These are phyloP conservation scores for Monarcha castaneiventris DNA, from an alignment of 2,113 vertebrate genomes.

Conservation along the genomic window DNA sequence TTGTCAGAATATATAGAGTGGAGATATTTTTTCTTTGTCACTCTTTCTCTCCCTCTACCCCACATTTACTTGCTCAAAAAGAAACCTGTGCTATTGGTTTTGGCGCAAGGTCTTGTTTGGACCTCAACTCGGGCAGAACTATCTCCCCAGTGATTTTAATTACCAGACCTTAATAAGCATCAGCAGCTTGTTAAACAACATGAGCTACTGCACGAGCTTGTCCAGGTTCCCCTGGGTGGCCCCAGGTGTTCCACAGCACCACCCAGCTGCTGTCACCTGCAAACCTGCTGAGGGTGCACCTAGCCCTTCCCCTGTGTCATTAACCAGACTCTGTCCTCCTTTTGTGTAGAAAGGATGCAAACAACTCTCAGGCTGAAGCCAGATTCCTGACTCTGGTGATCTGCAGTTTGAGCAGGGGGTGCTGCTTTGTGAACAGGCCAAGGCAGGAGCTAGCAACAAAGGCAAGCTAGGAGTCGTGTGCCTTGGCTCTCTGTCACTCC, in stretches of 20 bases:
- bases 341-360: background rate
- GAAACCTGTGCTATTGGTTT: background rate
- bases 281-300: background rate
- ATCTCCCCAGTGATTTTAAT: background rate
- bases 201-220: accelerated
- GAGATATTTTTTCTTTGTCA: background rate
- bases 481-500: background rate
- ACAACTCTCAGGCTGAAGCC: background rate
- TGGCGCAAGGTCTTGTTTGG: background rate
- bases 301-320: background rate
- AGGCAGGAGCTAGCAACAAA: background rate
- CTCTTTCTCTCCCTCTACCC: background rate
- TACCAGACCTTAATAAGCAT: background rate
- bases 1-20: background rate
- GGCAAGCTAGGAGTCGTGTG: background rate
- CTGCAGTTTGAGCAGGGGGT: background rate
- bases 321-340: background rate
- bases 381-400: background rate
- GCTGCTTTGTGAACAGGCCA: background rate
- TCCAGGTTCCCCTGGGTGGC: background rate
- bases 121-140: background rate
- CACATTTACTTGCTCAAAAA: background rate
- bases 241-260: background rate
- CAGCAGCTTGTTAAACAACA: background rate
- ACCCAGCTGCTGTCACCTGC: background rate